A percentile compares a stretch with the other conserved stretches of the same genome.
These are phyloP conservation scores for Apogon talboti DNA, from an alignment of 2,797 vertebrate genomes.

Conservation along the genomic window DNA sequence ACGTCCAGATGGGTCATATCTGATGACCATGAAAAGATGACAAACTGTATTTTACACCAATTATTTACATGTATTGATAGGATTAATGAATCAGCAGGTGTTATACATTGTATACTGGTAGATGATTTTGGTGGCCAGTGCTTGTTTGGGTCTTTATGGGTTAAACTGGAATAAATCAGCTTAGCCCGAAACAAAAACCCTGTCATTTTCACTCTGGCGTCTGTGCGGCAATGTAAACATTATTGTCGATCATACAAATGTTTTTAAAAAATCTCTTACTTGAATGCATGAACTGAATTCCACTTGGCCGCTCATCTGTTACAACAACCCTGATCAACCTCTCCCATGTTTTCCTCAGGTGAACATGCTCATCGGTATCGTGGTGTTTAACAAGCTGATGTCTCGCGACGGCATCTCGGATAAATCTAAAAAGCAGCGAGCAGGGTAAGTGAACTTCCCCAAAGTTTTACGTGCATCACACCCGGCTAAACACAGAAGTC, in stretches of 20 bases:
- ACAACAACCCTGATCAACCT: slow-evolving; percentile 20
- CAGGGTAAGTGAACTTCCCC: slow-evolving; percentile 88
- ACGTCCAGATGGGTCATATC: too few relatives aligned
- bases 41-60: too few relatives aligned
- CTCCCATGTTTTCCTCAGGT: slow-evolving; percentile 82
- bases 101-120: too few relatives aligned
- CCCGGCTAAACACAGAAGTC: neutral
- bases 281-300: slow-evolving; percentile 11
- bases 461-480: slow-evolving; percentile 2
- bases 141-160: too few relatives aligned
- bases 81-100: too few relatives aligned
- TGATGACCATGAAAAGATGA: too few relatives aligned
- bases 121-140: too few relatives aligned
- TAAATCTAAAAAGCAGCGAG: slow-evolving; percentile 99
- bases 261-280: neutral
- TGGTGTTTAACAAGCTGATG: slow-evolving; percentile 99
- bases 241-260: slow-evolving; percentile 17
- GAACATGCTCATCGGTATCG: slow-evolving; percentile 98
- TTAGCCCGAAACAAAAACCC: neutral
- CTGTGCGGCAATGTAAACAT: slow-evolving; percentile 32
- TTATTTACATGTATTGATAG: too few relatives aligned
- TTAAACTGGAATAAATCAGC: neutral
- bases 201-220: slow-evolving; percentile 18
- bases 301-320: slow-evolving; percentile 16
- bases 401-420: slow-evolving; percentile 97